A percentile compares a stretch with the other conserved stretches of the same genome.
Evolutionary conservation across 1,140 invertebrate species (phyloP).

Genomic region (Orchesella cincta): DNA sequence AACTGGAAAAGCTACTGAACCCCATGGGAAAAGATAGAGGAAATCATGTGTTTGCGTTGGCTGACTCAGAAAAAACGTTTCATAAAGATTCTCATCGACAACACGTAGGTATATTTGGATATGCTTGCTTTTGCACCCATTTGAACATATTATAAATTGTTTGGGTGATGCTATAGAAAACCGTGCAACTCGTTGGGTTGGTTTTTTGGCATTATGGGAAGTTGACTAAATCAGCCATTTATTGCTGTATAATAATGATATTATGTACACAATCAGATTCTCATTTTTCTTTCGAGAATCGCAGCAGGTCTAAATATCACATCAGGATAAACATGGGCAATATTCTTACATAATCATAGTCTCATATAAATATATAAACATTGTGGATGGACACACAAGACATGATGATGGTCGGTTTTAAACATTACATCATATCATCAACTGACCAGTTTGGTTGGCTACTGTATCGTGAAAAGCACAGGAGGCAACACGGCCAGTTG

Average conservation of each 20-base stretch:
- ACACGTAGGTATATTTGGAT: too few species aligned
- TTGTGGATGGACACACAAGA: neutral
- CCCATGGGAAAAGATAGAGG: neutral
- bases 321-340: neutral
- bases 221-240: neutral
- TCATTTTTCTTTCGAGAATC: neutral
- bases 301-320: neutral
- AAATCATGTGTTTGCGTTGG: neutral
- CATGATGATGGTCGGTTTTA: neutral
- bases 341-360: neutral
- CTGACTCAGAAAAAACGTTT: too few species aligned
- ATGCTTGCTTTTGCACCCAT: too few species aligned
- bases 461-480: neutral
- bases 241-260: constrained; percentile 12
- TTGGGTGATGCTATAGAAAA: neutral
- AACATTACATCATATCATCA: neutral
- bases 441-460: constrained; percentile 15
- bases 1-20: constrained; percentile 17
- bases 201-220: neutral
- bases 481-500: neutral
- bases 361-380: neutral
- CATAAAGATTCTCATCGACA: too few species aligned
- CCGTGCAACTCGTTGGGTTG: constrained; percentile 10
- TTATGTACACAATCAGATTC: constrained; percentile 1
- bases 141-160: too few species aligned